Conservation (phyloP, 2,888 invertebrate genomes). For the Ornithoptera priamus region DNA sequence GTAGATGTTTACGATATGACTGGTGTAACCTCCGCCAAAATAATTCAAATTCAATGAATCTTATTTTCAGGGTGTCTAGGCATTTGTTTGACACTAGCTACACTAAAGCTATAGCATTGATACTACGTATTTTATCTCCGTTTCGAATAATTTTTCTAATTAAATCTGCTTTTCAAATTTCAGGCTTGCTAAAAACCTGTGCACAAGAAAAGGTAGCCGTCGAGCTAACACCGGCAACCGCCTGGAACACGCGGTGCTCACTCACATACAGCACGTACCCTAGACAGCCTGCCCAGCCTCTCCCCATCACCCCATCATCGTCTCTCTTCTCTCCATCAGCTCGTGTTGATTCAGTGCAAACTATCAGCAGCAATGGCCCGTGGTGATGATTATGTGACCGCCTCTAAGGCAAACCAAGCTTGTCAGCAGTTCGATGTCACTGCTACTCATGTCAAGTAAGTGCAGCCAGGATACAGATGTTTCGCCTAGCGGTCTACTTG, state of each 20-base stretch:
- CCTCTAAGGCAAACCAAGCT: constrained; percentile 65
- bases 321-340: constrained; percentile 54
- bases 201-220: constrained; percentile 90
- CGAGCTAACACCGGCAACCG: constrained; percentile 92
- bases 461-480: constrained; percentile 23
- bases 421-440: constrained; percentile 67
- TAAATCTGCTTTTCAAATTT: constrained; percentile 38
- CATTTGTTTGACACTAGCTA: too few relatives aligned
- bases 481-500: too few relatives aligned
- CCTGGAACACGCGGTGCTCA: constrained; percentile 90
- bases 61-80: too few relatives aligned
- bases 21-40: too few relatives aligned
- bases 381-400: constrained; percentile 74
- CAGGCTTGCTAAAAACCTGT: constrained; percentile 91
- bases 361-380: constrained; percentile 66
- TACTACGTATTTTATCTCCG: too few relatives aligned
- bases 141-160: too few relatives aligned
- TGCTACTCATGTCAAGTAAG: constrained; percentile 63
- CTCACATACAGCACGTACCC: constrained; percentile 91
- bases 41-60: too few relatives aligned
- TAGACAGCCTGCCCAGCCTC: constrained; percentile 68
- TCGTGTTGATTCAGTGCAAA: constrained; percentile 44
- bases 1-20: too few relatives aligned
- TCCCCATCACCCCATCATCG: constrained; percentile 51
- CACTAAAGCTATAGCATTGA: too few relatives aligned